These are phyloP conservation scores for Mionectes macconnelli DNA, from an alignment of 2,113 vertebrate species.

Conservation along the genomic window DNA sequence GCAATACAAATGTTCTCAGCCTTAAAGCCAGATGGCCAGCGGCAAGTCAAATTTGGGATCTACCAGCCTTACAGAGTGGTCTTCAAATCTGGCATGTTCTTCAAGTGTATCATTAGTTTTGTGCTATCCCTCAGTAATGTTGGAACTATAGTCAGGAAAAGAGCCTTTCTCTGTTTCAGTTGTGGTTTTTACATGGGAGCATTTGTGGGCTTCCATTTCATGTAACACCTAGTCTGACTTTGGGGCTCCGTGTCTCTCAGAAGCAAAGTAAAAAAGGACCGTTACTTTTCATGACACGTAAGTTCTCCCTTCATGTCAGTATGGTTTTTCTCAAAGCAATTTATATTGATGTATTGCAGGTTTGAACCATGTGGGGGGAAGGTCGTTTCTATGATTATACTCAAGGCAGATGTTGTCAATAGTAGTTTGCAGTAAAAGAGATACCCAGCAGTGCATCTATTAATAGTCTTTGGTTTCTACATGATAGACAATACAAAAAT, in stretches of 20 bases:
- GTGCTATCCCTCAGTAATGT: neutral
- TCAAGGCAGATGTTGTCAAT: neutral
- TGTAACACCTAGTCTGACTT: neutral
- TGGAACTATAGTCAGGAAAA: neutral
- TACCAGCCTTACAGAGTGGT: neutral
- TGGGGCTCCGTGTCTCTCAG: neutral
- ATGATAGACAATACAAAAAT: neutral
- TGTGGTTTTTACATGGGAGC: neutral
- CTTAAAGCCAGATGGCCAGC: neutral
- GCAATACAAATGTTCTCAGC: neutral
- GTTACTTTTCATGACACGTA: neutral
- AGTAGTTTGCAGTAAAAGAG: neutral
- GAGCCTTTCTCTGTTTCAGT: neutral
- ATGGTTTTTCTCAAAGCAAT: neutral
- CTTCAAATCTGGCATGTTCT: neutral
- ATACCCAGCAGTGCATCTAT: neutral
- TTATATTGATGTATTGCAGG: neutral
- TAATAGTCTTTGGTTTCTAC: neutral
- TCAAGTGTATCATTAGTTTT: neutral
- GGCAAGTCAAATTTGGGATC: slow-evolving; percentile 19
- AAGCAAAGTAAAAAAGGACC: neutral
- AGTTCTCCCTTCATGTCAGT: neutral
- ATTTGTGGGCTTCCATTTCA: neutral
- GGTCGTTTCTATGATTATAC: neutral
- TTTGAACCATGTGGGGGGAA: neutral